phyloP scores from a whole-genome alignment of 2,888 invertebrate genomes.

The Drosophila pullipes region DNA sequence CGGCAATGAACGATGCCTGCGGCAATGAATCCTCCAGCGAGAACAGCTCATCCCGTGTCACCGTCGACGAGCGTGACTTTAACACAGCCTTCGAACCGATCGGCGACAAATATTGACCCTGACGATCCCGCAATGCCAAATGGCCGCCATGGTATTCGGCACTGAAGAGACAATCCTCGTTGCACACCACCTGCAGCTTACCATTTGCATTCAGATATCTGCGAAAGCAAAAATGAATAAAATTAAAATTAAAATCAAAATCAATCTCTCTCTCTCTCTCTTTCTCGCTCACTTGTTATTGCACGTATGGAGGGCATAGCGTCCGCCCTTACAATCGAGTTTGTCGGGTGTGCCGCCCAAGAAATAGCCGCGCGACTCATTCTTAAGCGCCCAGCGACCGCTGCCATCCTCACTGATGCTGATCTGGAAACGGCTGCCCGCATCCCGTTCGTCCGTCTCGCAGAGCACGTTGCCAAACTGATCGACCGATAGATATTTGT shows the following conservation, averaged over 20 bases:
- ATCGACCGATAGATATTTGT: constrained; percentile 97
- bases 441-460: constrained; percentile 94
- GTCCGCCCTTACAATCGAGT: constrained; percentile 95
- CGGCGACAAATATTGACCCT: constrained; percentile 96
- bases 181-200: constrained; percentile 88
- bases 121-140: constrained; percentile 89
- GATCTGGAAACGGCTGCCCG: constrained; percentile 96
- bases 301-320: constrained; percentile 97
- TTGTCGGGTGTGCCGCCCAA: constrained; percentile 96
- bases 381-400: constrained; percentile 94
- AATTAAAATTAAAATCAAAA: constrained; percentile 2
- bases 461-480: constrained; percentile 98
- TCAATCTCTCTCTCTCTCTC: neutral
- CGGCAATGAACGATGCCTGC: constrained; percentile 96
- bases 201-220: constrained; percentile 85
- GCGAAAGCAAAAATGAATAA: neutral
- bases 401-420: constrained; percentile 91
- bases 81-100: constrained; percentile 98
- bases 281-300: constrained; percentile 91
- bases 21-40: constrained; percentile 98
- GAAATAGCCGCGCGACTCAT: constrained; percentile 95
- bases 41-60: constrained; percentile 98
- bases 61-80: constrained; percentile 96
- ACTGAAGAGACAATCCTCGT: constrained; percentile 93
- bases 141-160: constrained; percentile 98